Base-by-base conservation (phyloP, 2,888 invertebrate species). In the Uloborus plumipes region DNA sequence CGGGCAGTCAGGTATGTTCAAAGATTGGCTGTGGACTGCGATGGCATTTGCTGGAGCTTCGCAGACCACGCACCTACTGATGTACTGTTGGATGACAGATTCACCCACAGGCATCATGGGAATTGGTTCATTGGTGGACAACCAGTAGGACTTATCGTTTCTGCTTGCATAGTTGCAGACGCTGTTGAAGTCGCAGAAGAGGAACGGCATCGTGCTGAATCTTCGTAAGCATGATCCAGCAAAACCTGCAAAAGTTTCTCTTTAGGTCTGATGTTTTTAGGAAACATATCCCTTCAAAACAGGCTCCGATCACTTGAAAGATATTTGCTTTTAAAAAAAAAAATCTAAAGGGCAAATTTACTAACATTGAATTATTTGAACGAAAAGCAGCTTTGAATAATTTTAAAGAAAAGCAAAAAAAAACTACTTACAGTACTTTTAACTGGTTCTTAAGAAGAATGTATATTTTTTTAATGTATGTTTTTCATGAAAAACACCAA, bases 141-240 rank as follows among this genome's bases (percentile, higher is more conserved):
- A 91, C 98, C 98, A 99, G 90, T 97, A 99, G 74, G 97, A 97
- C 89, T 96, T 94, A 89, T 98, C 98, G 88, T 98, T 98, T 88
- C 98, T 92, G 88, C 95, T 96, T 49, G 98, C 98, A 89, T 98
- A 98, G 89, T 98, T 96, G 89, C 98, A 99, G 1, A 97, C 96
- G 88, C 96, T 95, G 89, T 96, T 96, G 87, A 95, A 92, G 89
- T 98, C 97, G 90, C 98, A 99, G 91, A 97, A 95, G 87, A 98
- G 90, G 91, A 98, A 96, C 62, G 98, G 98, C 95, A 98, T 95
- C 39, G 98, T 98, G 85, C 94, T 96, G 92, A 99, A 99, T 88
- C 94, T 94, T 86, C 93, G 92, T 84, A 98, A 92, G 89, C 98
- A 99, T 31, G 98, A 98, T 79, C 98, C 98, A 81, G 98, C 95